Evolutionary conservation across 2,888 invertebrate species (phyloP), one percentile per base, ranked within the genome.

Genomic region (Agrotis exclamationis): DNA sequence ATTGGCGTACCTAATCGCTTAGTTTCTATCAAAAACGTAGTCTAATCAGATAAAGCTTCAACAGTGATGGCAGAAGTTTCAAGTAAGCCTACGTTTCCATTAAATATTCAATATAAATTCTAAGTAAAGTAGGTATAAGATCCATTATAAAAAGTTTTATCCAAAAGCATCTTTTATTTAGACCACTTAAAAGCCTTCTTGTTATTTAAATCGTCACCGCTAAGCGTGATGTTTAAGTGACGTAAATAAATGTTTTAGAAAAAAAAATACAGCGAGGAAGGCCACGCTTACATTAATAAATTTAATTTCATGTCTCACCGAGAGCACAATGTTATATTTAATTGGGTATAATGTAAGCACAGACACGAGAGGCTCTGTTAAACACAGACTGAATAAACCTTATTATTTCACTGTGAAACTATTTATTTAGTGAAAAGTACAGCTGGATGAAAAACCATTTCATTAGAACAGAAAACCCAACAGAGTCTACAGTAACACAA

Each of bases 181-280:
- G 45, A 60, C 45, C 59, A 48, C 79, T 75, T 69, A 80, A 79
- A 75, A 83, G 66, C 68, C 62, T 63, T 75, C 54, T 81, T 81
- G 83, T 81, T 72, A 81, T 79, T 83, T 67, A 81, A 83, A 83
- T 80, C 51, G 54, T 66, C 59, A 67, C 51, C 48, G 70, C 63
- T 68, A 74, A 74, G 66, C 50, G 59, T 47, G 54, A 68, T 65
- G 63, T 60, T 68, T 54, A 80, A 48, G 56, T 48, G 39, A 63
- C 22, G 24, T 33, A 63, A 69, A 76, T 66, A 74, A 54, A 48
- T 47, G 28, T 63, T 69, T 73, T 57, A 68, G 54, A 68, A 39
- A 80, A 68, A n/a, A 66, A 68, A 75, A 63, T 63, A 67, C 47
- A 67, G 39, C 14, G n/a, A 69, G 48, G 64, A 80, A 75, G 53